Evolutionary conservation across 2,888 invertebrate genomes (phyloP).

Genomic region (Archips crataeganus): DNA sequence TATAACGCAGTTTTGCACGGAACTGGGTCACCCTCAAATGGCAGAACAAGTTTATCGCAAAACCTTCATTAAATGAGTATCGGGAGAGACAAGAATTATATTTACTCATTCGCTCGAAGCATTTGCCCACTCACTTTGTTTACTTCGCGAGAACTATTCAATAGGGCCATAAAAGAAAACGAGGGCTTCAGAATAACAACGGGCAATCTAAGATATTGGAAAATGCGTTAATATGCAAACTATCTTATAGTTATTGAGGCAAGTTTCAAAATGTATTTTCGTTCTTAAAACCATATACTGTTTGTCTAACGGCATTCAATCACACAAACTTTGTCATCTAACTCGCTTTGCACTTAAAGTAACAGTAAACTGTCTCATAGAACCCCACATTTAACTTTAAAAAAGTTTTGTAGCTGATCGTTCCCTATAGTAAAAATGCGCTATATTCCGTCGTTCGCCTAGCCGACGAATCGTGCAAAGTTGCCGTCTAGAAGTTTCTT

Average conservation of each 20-base stretch:
- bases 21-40: slow-evolving; percentile 59
- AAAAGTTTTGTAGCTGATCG: neutral
- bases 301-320: neutral
- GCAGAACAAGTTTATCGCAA: slow-evolving; percentile 50
- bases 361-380: neutral
- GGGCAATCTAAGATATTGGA: slow-evolving; percentile 8
- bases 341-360: neutral
- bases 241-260: slow-evolving; percentile 7
- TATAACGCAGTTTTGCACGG: slow-evolving; percentile 49
- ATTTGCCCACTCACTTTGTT: slow-evolving; percentile 28
- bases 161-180: slow-evolving; percentile 17
- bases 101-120: slow-evolving; percentile 20
- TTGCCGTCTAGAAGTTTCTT: neutral
- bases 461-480: neutral
- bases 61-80: slow-evolving; percentile 38
- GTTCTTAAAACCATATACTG: slow-evolving; percentile 8
- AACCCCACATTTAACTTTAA: neutral
- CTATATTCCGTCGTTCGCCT: too few relatives aligned
- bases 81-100: slow-evolving; percentile 21
- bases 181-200: slow-evolving; percentile 13
- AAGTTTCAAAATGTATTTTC: slow-evolving; percentile 5
- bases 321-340: slow-evolving; percentile 6
- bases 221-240: neutral
- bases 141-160: slow-evolving; percentile 22
- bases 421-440: neutral